Evolutionary conservation across 2,888 invertebrate species (phyloP), one percentile per base, ranked within the genome.

Genomic region (Ochlodes sylvanus): DNA sequence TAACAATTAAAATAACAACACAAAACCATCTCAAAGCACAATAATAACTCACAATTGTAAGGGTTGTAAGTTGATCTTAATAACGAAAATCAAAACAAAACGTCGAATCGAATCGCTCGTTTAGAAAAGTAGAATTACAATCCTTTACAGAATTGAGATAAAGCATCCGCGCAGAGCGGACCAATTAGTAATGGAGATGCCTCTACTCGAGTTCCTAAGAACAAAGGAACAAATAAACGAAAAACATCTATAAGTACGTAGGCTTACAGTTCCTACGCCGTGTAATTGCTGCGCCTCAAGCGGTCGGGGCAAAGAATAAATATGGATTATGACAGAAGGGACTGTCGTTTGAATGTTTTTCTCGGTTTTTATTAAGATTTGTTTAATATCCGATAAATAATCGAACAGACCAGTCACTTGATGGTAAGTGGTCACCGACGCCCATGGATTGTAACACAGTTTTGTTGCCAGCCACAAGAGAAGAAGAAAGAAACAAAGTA

Each of bases 151-250:
- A 77, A 79, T 84, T 81, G 75, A 75, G 73, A 79, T 75, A 80
- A 79, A 81, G 78, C 74, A 77, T 77, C 77, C 72, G 73, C 79
- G 81, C 75, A 77, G 78, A 76, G 74, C 72, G 81, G 83, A 88
- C 86, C 90, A 90, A 90, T 90, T 90, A 90, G 90, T 89, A 89
- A 89, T 81, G 72, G 86, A 89, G 83, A 80, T 79, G 79, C 75
- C 78, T 84, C 84, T 79, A 80, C 80, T 86, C 86, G 79, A 81
- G 78, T 89, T 88, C 82, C 83, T 76, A 74, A 70, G 82, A 81
- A 77, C 74, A 82, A 86, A 82, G 79, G 80, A 74, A 73, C 79
- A 86, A 86, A 88, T 86, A 87, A 86, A 79, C 79, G 88, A 89
- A 90, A 88, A 88, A 89, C 87, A 84, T 86, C 85, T 84, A 84